Evolutionary conservation across 2,888 invertebrate genomes (phyloP).

Genomic region (Phengaris arion): DNA sequence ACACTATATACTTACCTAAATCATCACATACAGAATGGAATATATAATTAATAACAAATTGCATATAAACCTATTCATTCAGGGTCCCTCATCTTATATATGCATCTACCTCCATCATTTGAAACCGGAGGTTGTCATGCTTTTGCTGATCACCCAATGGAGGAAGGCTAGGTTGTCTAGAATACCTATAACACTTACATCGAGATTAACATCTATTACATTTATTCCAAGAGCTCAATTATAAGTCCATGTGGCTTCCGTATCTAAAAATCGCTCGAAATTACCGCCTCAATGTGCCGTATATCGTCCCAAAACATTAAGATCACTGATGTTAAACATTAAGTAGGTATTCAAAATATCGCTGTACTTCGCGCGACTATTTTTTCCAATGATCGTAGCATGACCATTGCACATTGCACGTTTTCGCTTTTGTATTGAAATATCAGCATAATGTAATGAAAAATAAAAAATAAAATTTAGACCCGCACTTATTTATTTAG

Average conservation of each 20-base stretch:
- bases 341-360: too few relatives aligned
- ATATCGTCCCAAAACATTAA: background rate
- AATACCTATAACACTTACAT: conserved; percentile 14
- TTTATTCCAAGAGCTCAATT: background rate
- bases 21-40: too few relatives aligned
- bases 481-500: background rate
- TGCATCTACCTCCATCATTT: conserved; percentile 18
- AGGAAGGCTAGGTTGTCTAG: background rate
- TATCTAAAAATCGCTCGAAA: background rate
- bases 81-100: background rate
- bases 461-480: background rate
- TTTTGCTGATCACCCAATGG: background rate
- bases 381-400: background rate
- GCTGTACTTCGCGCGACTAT: background rate
- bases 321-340: too few relatives aligned
- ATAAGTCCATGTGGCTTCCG: background rate
- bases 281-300: background rate
- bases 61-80: background rate
- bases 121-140: background rate
- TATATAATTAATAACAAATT: background rate
- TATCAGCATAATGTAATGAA: too few relatives aligned
- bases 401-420: background rate
- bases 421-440: too few relatives aligned
- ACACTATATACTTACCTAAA: too few relatives aligned
- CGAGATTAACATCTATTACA: conserved; percentile 16